Evolutionary conservation across 1,140 invertebrate genomes (phyloP).

Genomic region (Trissolcus basalis): DNA sequence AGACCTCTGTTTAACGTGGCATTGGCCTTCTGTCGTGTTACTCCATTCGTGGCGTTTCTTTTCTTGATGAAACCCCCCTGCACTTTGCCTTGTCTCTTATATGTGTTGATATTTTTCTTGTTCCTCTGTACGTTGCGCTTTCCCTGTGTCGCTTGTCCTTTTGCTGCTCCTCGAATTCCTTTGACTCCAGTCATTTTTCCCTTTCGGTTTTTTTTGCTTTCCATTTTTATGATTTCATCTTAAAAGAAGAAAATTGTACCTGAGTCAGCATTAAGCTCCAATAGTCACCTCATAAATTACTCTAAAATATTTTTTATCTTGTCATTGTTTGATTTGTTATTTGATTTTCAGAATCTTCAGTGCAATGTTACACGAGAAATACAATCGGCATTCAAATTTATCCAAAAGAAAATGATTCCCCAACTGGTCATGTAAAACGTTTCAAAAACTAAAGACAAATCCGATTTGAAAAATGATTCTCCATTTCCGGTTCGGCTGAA

Average conservation of each 20-base stretch:
- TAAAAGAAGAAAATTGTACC: constrained; percentile 73
- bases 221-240: constrained; percentile 77
- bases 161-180: constrained; percentile 26
- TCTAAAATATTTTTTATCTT: constrained; percentile 25
- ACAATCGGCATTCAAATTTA: constrained; percentile 24
- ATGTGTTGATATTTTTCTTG: constrained; percentile 10
- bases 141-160: constrained; percentile 17
- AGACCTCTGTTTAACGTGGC: constrained; percentile 58
- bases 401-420: constrained; percentile 33
- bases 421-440: constrained; percentile 19
- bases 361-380: constrained; percentile 41
- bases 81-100: constrained; percentile 43
- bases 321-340: not conserved
- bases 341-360: not conserved
- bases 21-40: constrained; percentile 52
- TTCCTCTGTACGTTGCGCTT: constrained; percentile 22
- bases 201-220: constrained; percentile 74
- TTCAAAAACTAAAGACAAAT: constrained; percentile 39
- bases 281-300: constrained; percentile 48
- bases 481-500: too few relatives aligned
- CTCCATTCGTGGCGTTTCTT: constrained; percentile 58
- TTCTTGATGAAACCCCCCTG: constrained; percentile 67
- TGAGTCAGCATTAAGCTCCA: constrained; percentile 67
- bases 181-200: constrained; percentile 39
- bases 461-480: too few relatives aligned